A percentile compares a stretch with the other conserved stretches of the same genome.
These are phyloP conservation scores for Melanotaenia parkinsoni DNA, from an alignment of 2,797 vertebrate species.

Conservation along the genomic window DNA sequence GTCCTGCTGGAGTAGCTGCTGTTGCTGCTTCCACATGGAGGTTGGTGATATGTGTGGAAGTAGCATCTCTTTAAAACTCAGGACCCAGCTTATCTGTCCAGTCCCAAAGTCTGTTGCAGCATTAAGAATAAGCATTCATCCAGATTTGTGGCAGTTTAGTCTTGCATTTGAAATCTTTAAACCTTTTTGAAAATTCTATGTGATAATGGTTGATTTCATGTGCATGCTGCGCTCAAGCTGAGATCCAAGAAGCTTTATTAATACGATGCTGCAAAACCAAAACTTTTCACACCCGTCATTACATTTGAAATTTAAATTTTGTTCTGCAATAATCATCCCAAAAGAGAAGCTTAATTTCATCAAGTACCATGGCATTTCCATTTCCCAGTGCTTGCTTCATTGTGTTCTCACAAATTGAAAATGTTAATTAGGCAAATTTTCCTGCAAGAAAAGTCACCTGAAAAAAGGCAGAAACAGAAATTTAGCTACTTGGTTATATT, in stretches of 20 bases:
- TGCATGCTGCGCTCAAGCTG: not conserved
- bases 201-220: not conserved
- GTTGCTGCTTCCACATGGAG: too few relatives aligned
- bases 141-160: not conserved
- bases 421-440: conserved; percentile 19
- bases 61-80: not conserved
- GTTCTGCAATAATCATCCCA: conserved; percentile 8
- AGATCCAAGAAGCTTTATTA: conserved; percentile 1
- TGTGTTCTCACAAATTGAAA: conserved; percentile 33
- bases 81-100: not conserved
- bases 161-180: not conserved
- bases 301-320: conserved; percentile 30
- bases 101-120: not conserved
- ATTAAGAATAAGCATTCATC: not conserved
- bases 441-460: not conserved
- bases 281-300: conserved; percentile 21
- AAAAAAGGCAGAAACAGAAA: not conserved
- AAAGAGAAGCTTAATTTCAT: conserved; percentile 15
- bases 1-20: too few relatives aligned
- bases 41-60: not conserved
- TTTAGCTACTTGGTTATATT: not conserved
- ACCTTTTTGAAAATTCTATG: not conserved
- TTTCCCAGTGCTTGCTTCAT: conserved; percentile 21
- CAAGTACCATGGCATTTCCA: conserved; percentile 30
- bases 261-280: conserved; percentile 13